Evolutionary conservation across 2,888 invertebrate genomes (phyloP).

Genomic region (Dasypolia templi): DNA sequence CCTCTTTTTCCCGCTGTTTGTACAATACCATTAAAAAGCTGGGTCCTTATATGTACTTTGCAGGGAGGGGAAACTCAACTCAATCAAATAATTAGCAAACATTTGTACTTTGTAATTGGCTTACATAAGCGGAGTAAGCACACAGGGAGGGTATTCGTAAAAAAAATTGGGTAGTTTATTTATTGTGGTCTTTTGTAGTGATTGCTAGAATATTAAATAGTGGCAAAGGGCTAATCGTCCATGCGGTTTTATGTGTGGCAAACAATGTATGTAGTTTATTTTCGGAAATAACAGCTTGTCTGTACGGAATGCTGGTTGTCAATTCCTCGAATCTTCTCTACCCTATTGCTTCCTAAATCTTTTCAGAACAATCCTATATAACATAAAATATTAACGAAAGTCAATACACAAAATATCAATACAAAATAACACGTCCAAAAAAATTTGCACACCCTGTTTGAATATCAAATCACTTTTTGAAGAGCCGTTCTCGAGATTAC

Average conservation of each 20-base stretch:
- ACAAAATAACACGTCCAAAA: conserved; percentile 26
- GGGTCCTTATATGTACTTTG: conserved; percentile 23
- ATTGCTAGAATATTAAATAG: conserved; percentile 23
- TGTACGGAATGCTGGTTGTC: neutral
- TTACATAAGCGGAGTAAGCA: conserved; percentile 62
- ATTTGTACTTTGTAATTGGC: conserved; percentile 79
- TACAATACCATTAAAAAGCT: conserved; percentile 51
- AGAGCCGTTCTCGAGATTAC: conserved; percentile 60
- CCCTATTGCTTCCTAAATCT: neutral
- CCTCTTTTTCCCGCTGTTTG: conserved; percentile 37
- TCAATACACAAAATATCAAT: neutral
- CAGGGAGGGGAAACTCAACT: conserved; percentile 57
- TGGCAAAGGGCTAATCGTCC: neutral
- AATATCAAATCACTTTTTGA: conserved; percentile 59
- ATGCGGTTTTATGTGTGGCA: no score
- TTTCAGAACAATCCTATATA: neutral
- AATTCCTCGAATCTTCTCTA: neutral
- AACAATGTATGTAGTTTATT: neutral
- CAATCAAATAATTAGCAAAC: conserved; percentile 84
- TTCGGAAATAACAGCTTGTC: neutral
- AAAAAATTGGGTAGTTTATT: conserved; percentile 60
- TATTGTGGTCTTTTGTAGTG: conserved; percentile 25
- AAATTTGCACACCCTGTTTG: conserved; percentile 31
- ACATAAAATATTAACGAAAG: neutral
- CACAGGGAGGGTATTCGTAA: conserved; percentile 65